These are phyloP conservation scores for Gadus macrocephalus DNA, from an alignment of 2,113 vertebrate species.

Conservation along the genomic window DNA sequence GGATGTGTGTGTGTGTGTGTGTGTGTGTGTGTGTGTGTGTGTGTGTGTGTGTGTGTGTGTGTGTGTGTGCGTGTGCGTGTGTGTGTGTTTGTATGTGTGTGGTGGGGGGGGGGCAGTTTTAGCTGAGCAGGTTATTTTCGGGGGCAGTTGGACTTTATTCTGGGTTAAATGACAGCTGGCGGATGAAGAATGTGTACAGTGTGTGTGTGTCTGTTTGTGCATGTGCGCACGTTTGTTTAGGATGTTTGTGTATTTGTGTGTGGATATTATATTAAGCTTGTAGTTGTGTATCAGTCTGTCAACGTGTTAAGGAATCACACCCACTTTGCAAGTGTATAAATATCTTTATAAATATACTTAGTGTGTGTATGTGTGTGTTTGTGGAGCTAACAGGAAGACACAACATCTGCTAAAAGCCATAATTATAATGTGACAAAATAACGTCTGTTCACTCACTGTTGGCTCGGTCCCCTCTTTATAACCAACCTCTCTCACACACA, in stretches of 20 bases:
- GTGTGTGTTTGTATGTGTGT: too few relatives aligned
- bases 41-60: too few relatives aligned
- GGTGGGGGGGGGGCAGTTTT: conserved; percentile 22
- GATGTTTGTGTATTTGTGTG: conserved; percentile 1
- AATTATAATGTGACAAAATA: conserved; percentile 48
- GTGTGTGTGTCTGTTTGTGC: conserved; percentile 12
- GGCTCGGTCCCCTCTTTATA: conserved; percentile 8
- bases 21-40: too few relatives aligned
- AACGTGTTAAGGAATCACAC: background rate
- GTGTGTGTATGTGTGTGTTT: conserved; percentile 11
- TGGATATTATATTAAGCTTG: conserved; percentile 38
- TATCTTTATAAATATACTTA: background rate
- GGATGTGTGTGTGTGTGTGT: conserved; percentile 32
- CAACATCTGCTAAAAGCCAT: conserved; percentile 34
- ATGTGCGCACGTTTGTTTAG: conserved; percentile 5
- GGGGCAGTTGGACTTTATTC: conserved; percentile 60
- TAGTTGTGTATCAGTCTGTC: conserved; percentile 9
- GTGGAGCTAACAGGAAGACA: conserved; percentile 32
- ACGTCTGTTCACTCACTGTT: conserved; percentile 31
- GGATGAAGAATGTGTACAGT: conserved; percentile 38
- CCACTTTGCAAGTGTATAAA: background rate
- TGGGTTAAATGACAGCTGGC: conserved; percentile 25
- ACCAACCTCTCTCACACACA: conserved; percentile 7
- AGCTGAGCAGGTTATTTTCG: conserved; percentile 61
- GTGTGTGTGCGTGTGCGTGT: too few relatives aligned